Evolutionary conservation across 30 jellyfish, hydroid and myxozoan genomes (phyloP).

Genomic region (Rhopilema esculentum): DNA sequence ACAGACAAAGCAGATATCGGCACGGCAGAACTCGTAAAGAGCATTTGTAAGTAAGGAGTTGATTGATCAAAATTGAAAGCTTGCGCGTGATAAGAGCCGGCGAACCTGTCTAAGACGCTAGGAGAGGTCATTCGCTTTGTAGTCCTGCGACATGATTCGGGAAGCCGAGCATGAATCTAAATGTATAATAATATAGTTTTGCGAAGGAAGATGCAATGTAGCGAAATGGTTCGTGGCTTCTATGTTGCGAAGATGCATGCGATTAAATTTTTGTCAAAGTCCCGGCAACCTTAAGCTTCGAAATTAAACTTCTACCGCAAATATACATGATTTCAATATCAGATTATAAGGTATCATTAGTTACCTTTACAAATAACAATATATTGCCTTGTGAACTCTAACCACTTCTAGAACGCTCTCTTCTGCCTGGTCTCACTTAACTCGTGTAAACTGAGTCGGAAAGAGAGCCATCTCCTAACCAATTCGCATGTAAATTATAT

Average conservation of each 20-base stretch:
- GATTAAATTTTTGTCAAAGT: neutral
- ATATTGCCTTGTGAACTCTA: neutral
- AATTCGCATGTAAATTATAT: constrained; percentile 27
- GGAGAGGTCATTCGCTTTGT: neutral
- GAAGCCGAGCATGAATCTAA: neutral
- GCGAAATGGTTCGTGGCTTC: neutral
- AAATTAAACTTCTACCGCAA: neutral
- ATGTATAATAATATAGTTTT: neutral
- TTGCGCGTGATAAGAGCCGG: neutral
- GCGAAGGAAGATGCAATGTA: neutral
- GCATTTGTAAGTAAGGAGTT: neutral
- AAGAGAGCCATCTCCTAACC: constrained; percentile 13
- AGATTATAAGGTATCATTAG: neutral
- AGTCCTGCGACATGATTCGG: neutral
- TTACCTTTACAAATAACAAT: neutral
- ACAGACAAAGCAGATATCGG: neutral
- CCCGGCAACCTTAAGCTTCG: neutral
- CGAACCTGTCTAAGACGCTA: neutral
- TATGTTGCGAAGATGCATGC: neutral
- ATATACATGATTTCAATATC: neutral
- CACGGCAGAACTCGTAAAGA: neutral
- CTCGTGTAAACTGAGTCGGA: constrained; percentile 28
- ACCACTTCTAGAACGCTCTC: neutral
- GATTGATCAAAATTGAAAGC: neutral
- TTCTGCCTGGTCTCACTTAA: neutral